Conservation (phyloP, 2,113 vertebrate genomes). For the Seriola quinqueradiata region DNA sequence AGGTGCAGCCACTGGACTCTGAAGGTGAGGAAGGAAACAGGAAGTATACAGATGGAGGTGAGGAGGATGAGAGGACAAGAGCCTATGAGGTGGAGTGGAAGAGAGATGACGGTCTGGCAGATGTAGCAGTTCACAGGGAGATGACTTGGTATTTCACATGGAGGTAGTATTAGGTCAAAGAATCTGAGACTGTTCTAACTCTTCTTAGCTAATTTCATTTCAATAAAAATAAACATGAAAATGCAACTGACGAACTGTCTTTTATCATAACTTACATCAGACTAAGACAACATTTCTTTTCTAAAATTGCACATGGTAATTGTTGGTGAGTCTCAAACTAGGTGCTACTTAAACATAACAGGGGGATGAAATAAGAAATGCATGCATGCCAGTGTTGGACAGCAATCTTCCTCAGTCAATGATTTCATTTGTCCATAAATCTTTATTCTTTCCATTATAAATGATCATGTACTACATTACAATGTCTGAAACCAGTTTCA, state of each 20-base stretch:
- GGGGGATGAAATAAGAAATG: neutral
- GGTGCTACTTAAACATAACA: too few relatives aligned
- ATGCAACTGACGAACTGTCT: constrained; percentile 2
- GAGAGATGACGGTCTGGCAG: constrained; percentile 5
- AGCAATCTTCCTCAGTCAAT: neutral
- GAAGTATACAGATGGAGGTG: neutral
- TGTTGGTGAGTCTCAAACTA: neutral
- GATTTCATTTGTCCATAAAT: constrained; percentile 49
- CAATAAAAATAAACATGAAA: constrained; percentile 58
- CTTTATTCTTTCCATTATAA: constrained; percentile 72
- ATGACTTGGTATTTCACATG: constrained; percentile 78
- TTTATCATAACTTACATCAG: neutral
- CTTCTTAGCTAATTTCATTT: neutral
- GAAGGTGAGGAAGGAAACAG: neutral
- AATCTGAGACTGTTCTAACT: constrained; percentile 11
- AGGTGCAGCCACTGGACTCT: neutral
- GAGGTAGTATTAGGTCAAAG: constrained; percentile 48
- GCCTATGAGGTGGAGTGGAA: constrained; percentile 25
- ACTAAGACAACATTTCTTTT: neutral
- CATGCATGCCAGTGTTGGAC: neutral
- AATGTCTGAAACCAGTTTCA: constrained; percentile 57
- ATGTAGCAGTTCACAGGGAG: constrained; percentile 16
- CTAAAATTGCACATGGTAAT: neutral
- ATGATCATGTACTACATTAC: constrained; percentile 64
- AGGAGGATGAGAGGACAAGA: neutral